A percentile compares a stretch with the other conserved stretches of the same genome.
Conservation (phyloP, 53 echinoderm and acorn worm genomes). For the Luidia sarsii region DNA sequence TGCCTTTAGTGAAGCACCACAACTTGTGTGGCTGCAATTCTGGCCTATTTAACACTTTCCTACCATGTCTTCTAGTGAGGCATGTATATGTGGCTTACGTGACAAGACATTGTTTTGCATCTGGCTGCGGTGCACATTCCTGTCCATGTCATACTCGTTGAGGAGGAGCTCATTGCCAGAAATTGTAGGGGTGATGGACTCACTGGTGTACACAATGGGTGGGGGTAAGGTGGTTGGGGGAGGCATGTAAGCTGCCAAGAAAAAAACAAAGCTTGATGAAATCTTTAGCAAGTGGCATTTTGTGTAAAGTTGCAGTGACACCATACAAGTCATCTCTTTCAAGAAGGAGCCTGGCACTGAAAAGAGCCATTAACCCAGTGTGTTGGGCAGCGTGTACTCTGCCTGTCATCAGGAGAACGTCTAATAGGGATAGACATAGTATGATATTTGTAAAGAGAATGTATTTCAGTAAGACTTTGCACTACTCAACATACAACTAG, state of each 20-base stretch:
- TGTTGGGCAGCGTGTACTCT: too few species aligned
- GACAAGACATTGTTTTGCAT: constrained; percentile 66
- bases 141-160: constrained; percentile 55
- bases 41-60: too few species aligned
- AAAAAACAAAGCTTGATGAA: not conserved
- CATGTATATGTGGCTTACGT: too few species aligned
- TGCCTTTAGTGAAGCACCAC: too few species aligned
- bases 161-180: constrained; percentile 39
- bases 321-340: too few species aligned
- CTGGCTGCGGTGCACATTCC: constrained; percentile 44
- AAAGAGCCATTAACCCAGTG: too few species aligned
- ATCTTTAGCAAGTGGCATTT: not conserved
- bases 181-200: constrained; percentile 28
- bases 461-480: too few species aligned
- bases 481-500: too few species aligned
- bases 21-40: too few species aligned
- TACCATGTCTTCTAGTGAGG: too few species aligned
- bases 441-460: too few species aligned
- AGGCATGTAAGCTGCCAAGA: constrained; percentile 9
- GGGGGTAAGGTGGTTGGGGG: constrained; percentile 47
- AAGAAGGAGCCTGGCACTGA: too few species aligned
- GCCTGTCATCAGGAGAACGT: not conserved
- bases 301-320: not conserved
- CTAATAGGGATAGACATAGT: not conserved
- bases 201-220: constrained; percentile 37